Evolutionary conservation across 2,888 invertebrate genomes (phyloP), one percentile per base, ranked within the genome.

Genomic region (Tachina fera): DNA sequence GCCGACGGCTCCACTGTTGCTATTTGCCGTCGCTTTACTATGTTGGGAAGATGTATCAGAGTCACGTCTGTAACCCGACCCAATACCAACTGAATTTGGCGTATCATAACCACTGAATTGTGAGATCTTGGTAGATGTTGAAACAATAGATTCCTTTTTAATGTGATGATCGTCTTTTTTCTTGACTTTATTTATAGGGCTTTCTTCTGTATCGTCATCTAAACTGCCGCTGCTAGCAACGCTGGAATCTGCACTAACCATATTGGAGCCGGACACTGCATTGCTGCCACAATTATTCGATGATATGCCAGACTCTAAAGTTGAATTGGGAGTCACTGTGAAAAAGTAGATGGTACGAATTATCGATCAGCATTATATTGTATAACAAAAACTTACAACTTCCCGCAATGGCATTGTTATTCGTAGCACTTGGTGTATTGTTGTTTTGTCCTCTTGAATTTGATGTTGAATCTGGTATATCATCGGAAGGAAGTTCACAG

Each of bases 391-490:
- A 19, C 91, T 91, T 92, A 93, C 93, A 90, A 83, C 91, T 93
- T 88, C 93, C 93, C 67, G 92, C 91, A 87, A 91, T 95, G 90
- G 94, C 94, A 91, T 96, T 96, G 91, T 96, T 96, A 89, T 95
- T 95, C 83, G 96, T 96, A 77, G 96, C 96, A 91, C 95, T 96
- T 31, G 96, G 96, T 60, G 96, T 97, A 92, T 97, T 97, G 92
- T 97, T 97, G 91, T 96, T 96, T 90, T 96, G 95, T 72, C 95
- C 96, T 87, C 96, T 94, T 14, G 94, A 94, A 87, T 93, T 93
- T 49, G 95, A 95, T 45, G 95, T 94, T 53, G 96, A 94, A 88
- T 96, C 96, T 8, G 96, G 95, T 76, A 96, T 93, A 90, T 96
- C 96, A 88, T 96, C 95, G 67, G 95, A 95, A 81, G 95, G 97